These are phyloP conservation scores for Eurystomus gularis DNA, from an alignment of 2,113 vertebrate species.

Conservation along the genomic window DNA sequence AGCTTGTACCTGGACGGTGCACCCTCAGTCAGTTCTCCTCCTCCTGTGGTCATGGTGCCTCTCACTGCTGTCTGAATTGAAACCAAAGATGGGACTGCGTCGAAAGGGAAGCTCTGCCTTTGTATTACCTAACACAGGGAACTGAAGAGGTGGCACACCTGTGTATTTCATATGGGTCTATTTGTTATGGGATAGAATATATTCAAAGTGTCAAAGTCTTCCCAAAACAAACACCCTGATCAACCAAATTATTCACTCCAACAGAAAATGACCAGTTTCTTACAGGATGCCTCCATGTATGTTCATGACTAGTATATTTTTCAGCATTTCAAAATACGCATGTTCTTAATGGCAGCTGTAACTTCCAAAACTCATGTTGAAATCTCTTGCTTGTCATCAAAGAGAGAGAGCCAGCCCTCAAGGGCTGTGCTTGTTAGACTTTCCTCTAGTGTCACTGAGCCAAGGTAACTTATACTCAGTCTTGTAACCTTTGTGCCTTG, in stretches of 20 bases:
- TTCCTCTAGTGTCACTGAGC: not conserved
- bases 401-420: not conserved
- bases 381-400: not conserved
- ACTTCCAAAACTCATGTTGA: not conserved
- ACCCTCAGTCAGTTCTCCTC: not conserved
- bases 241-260: not conserved
- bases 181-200: not conserved
- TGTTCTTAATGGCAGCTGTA: not conserved
- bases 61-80: not conserved
- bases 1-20: not conserved
- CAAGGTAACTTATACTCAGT: not conserved
- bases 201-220: not conserved
- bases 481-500: not conserved
- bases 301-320: not conserved
- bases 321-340: not conserved
- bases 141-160: not conserved
- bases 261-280: not conserved
- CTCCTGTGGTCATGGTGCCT: not conserved
- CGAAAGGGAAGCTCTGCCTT: not conserved
- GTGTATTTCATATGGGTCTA: not conserved
- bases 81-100: not conserved
- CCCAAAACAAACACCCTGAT: not conserved
- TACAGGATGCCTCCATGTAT: not conserved
- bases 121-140: not conserved
- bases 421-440: not conserved